Conservation (phyloP, 2,797 vertebrate species). For the Galagoides demidoff region DNA sequence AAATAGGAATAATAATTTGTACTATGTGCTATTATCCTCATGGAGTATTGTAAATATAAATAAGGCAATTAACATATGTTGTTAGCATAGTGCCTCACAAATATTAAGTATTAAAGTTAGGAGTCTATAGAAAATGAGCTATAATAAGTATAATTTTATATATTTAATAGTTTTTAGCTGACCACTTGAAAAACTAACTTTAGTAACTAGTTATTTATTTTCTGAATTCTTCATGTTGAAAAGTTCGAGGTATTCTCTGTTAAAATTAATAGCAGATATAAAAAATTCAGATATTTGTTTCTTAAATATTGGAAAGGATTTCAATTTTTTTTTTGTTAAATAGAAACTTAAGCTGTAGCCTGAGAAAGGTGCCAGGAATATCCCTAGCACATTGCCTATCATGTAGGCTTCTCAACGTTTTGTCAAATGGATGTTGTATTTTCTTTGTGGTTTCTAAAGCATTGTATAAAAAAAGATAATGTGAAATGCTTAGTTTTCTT, state of each 20-base stretch:
- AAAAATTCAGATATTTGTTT: conserved; percentile 20
- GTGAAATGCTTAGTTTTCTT: conserved; percentile 4
- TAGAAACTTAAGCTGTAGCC: background rate
- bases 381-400: background rate
- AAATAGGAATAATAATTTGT: background rate
- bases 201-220: background rate
- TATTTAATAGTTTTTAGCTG: conserved; percentile 37
- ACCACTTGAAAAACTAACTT: conserved; percentile 29
- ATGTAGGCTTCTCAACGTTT: conserved; percentile 25
- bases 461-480: background rate
- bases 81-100: background rate
- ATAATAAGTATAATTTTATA: conserved; percentile 13
- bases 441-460: conserved; percentile 45
- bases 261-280: conserved; percentile 15
- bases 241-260: conserved; percentile 22
- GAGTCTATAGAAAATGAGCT: background rate
- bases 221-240: conserved; percentile 19
- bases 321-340: background rate
- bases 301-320: conserved; percentile 26
- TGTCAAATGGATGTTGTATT: background rate
- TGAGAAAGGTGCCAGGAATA: conserved; percentile 1
- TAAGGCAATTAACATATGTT: background rate
- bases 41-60: background rate
- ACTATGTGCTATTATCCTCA: background rate
- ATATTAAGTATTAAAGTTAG: background rate